These are phyloP conservation scores for Calidris pugnax DNA, from an alignment of 2,113 vertebrate species.

Conservation along the genomic window DNA sequence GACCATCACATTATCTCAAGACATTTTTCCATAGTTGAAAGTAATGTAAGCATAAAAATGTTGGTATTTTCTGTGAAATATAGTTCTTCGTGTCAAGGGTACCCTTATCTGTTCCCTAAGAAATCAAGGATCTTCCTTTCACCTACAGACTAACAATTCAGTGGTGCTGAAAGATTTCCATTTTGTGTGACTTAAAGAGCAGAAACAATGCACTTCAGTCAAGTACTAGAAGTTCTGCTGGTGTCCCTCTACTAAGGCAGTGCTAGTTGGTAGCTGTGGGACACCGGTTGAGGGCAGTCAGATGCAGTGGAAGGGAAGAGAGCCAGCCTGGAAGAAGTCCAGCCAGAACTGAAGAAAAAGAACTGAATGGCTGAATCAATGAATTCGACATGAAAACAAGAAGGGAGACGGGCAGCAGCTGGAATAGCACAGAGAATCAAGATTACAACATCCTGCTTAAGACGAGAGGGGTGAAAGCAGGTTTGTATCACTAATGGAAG, in stretches of 20 bases:
- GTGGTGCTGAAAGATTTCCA: not conserved
- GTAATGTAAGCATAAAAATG: not conserved
- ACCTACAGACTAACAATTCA: not conserved
- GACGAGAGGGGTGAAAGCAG: not conserved
- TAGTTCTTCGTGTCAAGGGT: not conserved
- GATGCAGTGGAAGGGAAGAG: not conserved
- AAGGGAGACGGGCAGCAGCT: not conserved
- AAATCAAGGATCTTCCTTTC: not conserved
- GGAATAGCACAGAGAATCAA: not conserved
- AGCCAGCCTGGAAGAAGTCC: not conserved
- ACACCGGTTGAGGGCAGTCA: not conserved
- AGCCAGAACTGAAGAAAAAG: not conserved
- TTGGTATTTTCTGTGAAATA: not conserved
- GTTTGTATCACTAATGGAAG: not conserved
- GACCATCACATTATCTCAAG: not conserved
- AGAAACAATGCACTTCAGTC: not conserved
- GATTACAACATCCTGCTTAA: not conserved
- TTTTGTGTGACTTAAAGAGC: not conserved
- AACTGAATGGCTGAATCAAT: not conserved
- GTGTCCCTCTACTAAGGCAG: not conserved
- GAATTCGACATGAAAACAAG: not conserved
- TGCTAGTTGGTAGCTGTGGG: not conserved
- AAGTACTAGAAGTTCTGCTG: not conserved
- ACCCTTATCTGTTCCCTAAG: not conserved
- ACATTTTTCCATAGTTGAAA: not conserved